Evolutionary conservation across 2,797 vertebrate species (phyloP), one percentile per base, ranked within the genome.

Genomic region (Takifugu ocellatus): DNA sequence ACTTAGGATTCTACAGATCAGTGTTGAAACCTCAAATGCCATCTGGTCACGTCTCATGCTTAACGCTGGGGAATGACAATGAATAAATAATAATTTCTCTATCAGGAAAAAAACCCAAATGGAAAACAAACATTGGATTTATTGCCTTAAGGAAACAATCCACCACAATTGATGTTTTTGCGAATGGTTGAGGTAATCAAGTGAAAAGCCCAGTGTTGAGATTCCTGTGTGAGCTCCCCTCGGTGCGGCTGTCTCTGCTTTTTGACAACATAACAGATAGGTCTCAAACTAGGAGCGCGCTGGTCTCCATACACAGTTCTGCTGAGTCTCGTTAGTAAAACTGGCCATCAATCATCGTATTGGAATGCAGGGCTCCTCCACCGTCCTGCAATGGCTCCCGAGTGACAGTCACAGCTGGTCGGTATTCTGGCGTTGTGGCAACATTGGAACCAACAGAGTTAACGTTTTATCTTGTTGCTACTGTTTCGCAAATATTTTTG

Each of bases 331-430:
- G 84, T 90, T 81, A 86, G 79, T 69, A 70, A 74, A 78, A 83
- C 80, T 75, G 70, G 45, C 66, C 62, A 86, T 90, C 83, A 77
- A 72, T 90, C 82, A 85, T 55, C 25, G 43, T 53, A 56, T 54
- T 59, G 60, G 75, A 83, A 70, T 74, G 70, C 44, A 48, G 49
- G 54, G 65, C 53, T 68, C 75, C 74, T 64, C 66, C 65, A 53
- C 52, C 52, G 52, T 62, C 29, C 57, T 55, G 67, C 66, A 67
- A 76, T 59, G 60, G 63, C 29, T 50, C 27, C 56, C 74, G 82
- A 89, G 74, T 79, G 85, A 83, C 83, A 81, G 78, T 60, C 59
- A 70, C 82, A 86, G 79, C 82, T 87, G 82, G 71, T 61, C 70
- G 78, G 64, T 68, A 54, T 70, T 76, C 77, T 49, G 70, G 75